Conservation (phyloP, 2,113 vertebrate genomes). For the Columba livia region DNA sequence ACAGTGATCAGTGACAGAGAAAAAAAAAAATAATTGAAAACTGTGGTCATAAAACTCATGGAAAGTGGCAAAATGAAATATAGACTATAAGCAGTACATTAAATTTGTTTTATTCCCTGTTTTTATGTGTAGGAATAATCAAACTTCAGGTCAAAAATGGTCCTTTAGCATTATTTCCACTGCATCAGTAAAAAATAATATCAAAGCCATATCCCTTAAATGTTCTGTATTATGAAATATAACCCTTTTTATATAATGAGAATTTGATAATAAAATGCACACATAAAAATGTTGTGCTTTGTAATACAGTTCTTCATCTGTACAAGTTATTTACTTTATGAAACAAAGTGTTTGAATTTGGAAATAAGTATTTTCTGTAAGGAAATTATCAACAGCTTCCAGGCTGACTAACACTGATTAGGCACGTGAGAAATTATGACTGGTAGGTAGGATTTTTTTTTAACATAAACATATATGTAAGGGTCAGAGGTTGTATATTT, state of each 20-base stretch:
- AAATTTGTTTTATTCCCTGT: not conserved
- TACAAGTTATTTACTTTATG: not conserved
- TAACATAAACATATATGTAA: not conserved
- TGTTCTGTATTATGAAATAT: not conserved
- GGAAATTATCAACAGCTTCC: not conserved
- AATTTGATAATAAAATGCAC: not conserved
- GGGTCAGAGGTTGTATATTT: not conserved
- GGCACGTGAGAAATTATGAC: not conserved
- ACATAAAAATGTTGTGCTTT: not conserved
- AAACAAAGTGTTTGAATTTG: not conserved
- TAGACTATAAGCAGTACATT: not conserved
- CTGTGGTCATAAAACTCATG: not conserved
- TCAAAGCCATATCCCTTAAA: not conserved
- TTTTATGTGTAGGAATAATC: not conserved
- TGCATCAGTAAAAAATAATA: not conserved
- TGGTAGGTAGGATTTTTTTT: not conserved
- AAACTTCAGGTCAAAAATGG: not conserved
- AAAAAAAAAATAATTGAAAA: constrained; percentile 17
- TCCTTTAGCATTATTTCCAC: not conserved
- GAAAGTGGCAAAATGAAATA: not conserved
- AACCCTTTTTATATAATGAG: not conserved
- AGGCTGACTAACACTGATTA: not conserved
- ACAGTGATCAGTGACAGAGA: not conserved
- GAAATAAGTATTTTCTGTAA: not conserved
- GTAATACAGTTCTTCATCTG: not conserved